Conservation (phyloP, 2,113 vertebrate genomes). For the Corythornis cristatus region DNA sequence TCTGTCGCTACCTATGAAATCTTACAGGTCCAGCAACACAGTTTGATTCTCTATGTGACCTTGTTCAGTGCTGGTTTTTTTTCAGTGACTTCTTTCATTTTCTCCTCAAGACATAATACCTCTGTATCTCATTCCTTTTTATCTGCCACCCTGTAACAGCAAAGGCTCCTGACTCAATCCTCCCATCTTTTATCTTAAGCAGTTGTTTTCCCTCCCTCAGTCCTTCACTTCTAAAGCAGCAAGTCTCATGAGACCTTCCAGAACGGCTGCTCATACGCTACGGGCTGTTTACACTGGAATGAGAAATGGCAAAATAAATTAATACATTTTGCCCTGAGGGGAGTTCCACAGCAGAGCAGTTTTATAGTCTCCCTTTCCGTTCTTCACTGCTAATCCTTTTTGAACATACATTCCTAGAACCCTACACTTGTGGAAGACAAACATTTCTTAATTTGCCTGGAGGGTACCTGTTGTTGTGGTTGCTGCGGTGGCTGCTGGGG, state of each 20-base stretch:
- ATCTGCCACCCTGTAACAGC: not conserved
- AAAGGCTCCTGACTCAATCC: not conserved
- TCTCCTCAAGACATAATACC: not conserved
- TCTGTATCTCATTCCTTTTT: not conserved
- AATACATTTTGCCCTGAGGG: not conserved
- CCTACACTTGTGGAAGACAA: not conserved
- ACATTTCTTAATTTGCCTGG: not conserved
- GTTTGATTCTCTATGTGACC: not conserved
- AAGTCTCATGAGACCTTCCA: conserved; percentile 17
- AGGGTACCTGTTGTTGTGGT: conserved; percentile 79
- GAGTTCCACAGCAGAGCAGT: not conserved
- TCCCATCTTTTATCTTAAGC: not conserved
- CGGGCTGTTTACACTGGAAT: not conserved
- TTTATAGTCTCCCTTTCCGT: not conserved
- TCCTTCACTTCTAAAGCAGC: not conserved
- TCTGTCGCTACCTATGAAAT: not conserved
- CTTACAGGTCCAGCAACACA: not conserved
- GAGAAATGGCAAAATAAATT: conserved; percentile 36
- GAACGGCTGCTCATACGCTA: not conserved
- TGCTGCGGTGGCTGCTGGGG: conserved; percentile 79
- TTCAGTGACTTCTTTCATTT: not conserved
- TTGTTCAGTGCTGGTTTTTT: not conserved
- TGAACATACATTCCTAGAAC: not conserved
- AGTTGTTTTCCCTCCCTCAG: not conserved
- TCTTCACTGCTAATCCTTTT: not conserved